Evolutionary conservation across 2,888 invertebrate genomes (phyloP).

Genomic region (Sympetrum striolatum): DNA sequence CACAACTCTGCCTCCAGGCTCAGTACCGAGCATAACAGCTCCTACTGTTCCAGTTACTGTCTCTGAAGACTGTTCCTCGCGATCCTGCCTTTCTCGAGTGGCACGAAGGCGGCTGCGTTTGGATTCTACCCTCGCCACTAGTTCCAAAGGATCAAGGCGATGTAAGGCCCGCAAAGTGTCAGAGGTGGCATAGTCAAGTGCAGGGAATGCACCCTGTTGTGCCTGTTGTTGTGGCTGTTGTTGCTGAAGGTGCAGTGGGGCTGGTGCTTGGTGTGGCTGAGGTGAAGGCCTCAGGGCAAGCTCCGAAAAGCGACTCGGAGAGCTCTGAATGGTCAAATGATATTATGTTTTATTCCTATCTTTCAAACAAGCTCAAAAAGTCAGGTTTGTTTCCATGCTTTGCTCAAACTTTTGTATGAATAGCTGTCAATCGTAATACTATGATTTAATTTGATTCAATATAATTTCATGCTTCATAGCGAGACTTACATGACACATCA

Average conservation of each 20-base stretch:
- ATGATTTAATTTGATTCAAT: too few species aligned
- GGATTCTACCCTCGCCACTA: conserved; percentile 16
- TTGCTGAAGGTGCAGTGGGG: not conserved
- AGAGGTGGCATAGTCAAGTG: conserved; percentile 25
- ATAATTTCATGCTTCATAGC: too few species aligned
- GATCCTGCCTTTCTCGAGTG: conserved; percentile 1
- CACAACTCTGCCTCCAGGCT: not conserved
- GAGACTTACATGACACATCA: too few species aligned
- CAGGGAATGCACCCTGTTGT: not conserved
- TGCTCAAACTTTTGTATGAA: too few species aligned
- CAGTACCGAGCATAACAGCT: conserved; percentile 4
- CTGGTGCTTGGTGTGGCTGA: not conserved
- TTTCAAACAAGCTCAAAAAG: not conserved
- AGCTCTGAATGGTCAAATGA: conserved; percentile 17
- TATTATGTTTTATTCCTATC: not conserved
- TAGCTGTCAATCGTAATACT: too few species aligned
- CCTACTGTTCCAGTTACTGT: not conserved
- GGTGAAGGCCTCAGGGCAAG: conserved; percentile 13
- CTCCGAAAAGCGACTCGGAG: conserved; percentile 29
- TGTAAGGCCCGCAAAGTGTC: conserved; percentile 30
- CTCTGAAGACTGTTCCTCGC: not conserved
- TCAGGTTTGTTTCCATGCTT: too few species aligned
- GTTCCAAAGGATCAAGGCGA: conserved; percentile 9
- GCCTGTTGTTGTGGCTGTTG: not conserved
- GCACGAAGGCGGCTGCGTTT: conserved; percentile 23